Base-by-base conservation (phyloP, 2,888 invertebrate genomes). In the Allophyes oxyacanthae region DNA sequence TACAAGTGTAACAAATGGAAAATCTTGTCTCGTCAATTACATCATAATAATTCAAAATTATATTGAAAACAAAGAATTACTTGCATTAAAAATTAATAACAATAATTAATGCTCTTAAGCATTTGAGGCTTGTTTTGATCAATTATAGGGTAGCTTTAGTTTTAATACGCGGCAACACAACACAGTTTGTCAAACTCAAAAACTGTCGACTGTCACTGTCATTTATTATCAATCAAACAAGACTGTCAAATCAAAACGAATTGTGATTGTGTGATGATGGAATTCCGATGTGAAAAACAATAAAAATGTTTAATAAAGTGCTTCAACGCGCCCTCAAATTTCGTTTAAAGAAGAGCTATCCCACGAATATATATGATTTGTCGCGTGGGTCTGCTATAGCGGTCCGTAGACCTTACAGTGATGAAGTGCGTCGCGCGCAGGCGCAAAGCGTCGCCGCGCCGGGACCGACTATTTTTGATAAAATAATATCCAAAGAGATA, bases 401-500 rank as follows among this genome's bases (percentile, higher is more conserved):
- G 0, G 89, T 89, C 8, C 76, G 85, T 1, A 78, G 91, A 41
- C 91, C 89, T 0, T 92, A 90, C 43, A 91, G 91, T 49, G 92
- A 93, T 41, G 94, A 94, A 79, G 94, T 94, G 9, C 82, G 88
- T 33, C 84, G 85, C 15, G 91, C 94, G 9, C 90, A 91, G 51
- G 83, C 86, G 0, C 88, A 89, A 13, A 89, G 87, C 66, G 78
- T 85, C 0, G 83, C 88, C 1, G 65, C 83, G 50, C 85, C 89
- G 63, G 90, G 87, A 0, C 87, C 90, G 53, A 97, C 97, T 0
- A 96, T 98, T 65, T 98, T 98, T 86, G 96, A 96, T 77, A 92
- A 91, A 79, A 98, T 98, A 50, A 95, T 97, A 55, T 95, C 96
- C 0, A 97, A 96, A 79, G 95, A 97, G 86, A 96, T 98, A 50